A percentile compares a stretch with the other conserved stretches of the same genome.
These are phyloP conservation scores for Sitophilus oryzae DNA, from an alignment of 1,140 invertebrate species.

Conservation along the genomic window DNA sequence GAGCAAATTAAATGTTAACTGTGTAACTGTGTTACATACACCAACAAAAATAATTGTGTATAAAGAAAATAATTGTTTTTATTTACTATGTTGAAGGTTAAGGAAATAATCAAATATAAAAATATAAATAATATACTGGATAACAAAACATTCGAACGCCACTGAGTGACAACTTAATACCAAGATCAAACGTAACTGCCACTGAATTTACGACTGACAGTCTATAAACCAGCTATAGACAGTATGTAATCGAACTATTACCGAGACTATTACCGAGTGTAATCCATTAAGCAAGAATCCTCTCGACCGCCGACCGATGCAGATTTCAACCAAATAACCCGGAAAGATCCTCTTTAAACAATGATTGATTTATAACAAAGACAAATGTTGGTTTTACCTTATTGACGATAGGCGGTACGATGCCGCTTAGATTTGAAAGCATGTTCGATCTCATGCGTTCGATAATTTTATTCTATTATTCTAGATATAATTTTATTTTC, in stretches of 20 bases:
- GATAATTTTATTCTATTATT: no score
- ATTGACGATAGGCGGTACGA: background rate
- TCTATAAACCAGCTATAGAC: background rate
- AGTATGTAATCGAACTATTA: background rate
- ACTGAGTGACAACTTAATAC: no score
- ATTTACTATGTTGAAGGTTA: no score
- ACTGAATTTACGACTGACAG: background rate
- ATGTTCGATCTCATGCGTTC: background rate
- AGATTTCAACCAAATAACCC: background rate
- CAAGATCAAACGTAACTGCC: no score
- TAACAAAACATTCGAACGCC: no score
- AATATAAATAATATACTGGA: no score
- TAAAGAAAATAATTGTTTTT: no score
- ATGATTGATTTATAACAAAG: background rate
- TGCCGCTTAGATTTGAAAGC: background rate
- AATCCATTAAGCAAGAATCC: background rate
- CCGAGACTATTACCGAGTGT: background rate
- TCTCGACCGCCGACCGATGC: background rate
- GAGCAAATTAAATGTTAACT: no score
- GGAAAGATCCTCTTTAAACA: background rate
- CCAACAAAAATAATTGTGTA: no score
- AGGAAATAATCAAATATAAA: no score
- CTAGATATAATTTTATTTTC: no score
- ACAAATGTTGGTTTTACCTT: background rate
- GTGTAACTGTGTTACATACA: no score